These are phyloP conservation scores for Pluvialis apricaria DNA, from an alignment of 2,113 vertebrate species.

Conservation along the genomic window DNA sequence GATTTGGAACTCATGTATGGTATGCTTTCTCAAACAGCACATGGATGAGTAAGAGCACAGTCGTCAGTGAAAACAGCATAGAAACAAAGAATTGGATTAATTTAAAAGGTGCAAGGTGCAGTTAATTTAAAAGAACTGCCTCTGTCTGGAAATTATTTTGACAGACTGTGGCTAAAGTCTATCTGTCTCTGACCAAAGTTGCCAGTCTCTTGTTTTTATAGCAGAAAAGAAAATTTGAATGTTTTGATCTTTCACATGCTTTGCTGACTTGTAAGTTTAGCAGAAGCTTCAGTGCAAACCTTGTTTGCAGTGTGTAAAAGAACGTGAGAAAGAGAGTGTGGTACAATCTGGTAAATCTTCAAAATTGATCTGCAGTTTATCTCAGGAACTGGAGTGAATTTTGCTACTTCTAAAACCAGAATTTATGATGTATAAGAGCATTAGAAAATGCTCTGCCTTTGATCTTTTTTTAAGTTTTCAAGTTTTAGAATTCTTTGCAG, in stretches of 20 bases:
- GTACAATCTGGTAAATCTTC: not conserved
- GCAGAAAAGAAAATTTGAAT: not conserved
- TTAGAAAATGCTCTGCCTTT: not conserved
- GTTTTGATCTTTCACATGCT: not conserved
- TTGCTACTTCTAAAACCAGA: not conserved
- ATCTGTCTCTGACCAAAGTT: not conserved
- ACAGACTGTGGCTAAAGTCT: not conserved
- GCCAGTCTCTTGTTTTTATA: not conserved
- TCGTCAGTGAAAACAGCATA: not conserved
- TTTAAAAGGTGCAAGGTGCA: not conserved
- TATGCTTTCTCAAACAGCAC: not conserved
- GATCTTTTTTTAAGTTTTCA: not conserved
- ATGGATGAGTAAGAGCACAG: not conserved
- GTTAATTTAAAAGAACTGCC: not conserved
- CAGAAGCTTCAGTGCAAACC: not conserved
- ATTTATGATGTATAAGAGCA: not conserved
- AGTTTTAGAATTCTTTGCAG: not conserved
- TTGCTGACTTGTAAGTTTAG: not conserved
- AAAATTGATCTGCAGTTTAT: not conserved
- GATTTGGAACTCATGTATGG: not conserved
- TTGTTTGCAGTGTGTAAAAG: conserved; percentile 9
- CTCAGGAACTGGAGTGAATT: conserved; percentile 5
- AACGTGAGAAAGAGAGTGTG: not conserved
- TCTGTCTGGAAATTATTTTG: not conserved
- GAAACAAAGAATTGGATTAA: not conserved